Base-by-base conservation (phyloP, 2,113 vertebrate species). In the Alosa alosa region DNA sequence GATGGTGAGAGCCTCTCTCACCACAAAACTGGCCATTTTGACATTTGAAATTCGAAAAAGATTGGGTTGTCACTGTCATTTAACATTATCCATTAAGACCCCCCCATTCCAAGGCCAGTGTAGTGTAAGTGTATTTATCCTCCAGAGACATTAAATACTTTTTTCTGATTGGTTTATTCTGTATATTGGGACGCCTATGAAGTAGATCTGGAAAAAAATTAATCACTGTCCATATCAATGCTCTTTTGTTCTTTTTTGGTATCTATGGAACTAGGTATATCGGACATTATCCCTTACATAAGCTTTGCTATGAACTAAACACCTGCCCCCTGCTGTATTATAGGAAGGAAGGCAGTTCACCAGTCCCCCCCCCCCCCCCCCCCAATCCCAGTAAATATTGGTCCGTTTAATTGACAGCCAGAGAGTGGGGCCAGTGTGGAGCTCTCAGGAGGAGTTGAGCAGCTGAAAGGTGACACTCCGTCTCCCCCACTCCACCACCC, bases 391-490 rank as follows among this genome's bases (percentile, higher is more conserved):
- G 22, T 25, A 31, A 22, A 83, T 31, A 84, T 31, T 47, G 25
- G 44, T 18, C 60, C n/a, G n/a, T 49, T 86, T 57, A 83, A 75
- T 64, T 57, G 64, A 25, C 72, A 78, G 83, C 17, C 81, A 57
- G 60, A 75, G 11, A 75, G 25, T 1, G 31, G 8, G 64, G 9
- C 55, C 64, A 75, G 36, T 9, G 68, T 15, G 39, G 25, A 15
- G 68, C 68, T 39, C 31, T 75, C 68, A 31, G 25, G 68, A 36
- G 31, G 13, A 75, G 31, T 13, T 75, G 68, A 75, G 44, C 83
- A 5, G 55, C 81, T 50, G 82, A 86, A 84, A 82, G 60, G 82
- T 60, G 83, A 64, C 83, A 86, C 52, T 36, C 55, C 20, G 3
- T 75, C 68, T 75, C 31, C 25, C 13, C 68, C 25, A 2, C 68